Conservation (phyloP, 2,113 vertebrate species). For the Aphyosemion australe region DNA sequence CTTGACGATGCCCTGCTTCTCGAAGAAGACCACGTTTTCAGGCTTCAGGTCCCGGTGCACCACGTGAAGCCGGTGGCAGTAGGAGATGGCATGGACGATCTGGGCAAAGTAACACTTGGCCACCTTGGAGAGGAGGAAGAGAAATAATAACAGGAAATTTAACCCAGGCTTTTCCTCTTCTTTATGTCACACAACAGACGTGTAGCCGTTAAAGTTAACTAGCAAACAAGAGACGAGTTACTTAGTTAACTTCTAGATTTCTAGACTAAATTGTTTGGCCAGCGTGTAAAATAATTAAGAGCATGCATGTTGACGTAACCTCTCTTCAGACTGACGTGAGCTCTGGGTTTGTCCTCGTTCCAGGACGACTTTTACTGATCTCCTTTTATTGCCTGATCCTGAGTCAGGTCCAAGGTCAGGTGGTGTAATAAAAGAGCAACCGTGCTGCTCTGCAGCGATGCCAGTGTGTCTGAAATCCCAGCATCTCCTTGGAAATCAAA, state of each 20-base stretch:
- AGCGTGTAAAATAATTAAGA: too few species aligned
- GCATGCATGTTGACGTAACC: too few species aligned
- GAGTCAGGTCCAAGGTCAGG: slow-evolving; percentile 1
- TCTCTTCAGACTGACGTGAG: too few species aligned
- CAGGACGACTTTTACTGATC: neutral
- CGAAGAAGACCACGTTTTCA: slow-evolving; percentile 98
- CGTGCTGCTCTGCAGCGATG: neutral
- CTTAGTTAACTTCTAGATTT: too few species aligned
- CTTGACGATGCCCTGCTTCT: slow-evolving; percentile 97
- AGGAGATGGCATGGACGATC: slow-evolving; percentile 98
- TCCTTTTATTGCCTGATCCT: neutral
- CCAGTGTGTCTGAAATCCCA: too few species aligned
- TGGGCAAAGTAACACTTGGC: slow-evolving; percentile 99
- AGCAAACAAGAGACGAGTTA: neutral
- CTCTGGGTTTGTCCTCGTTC: too few species aligned
- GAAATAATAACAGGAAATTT: neutral
- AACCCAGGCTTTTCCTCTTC: too few species aligned
- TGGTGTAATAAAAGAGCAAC: neutral
- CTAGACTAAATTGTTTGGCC: too few species aligned
- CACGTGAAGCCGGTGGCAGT: slow-evolving; percentile 97
- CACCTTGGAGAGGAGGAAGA: slow-evolving; percentile 69
- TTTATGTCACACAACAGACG: too few species aligned
- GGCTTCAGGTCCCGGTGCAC: slow-evolving; percentile 98
- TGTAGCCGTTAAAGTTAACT: neutral
- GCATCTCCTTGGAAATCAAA: neutral